These are phyloP conservation scores for Cirrhinus molitorella DNA, from an alignment of 2,797 vertebrate species.

Conservation along the genomic window DNA sequence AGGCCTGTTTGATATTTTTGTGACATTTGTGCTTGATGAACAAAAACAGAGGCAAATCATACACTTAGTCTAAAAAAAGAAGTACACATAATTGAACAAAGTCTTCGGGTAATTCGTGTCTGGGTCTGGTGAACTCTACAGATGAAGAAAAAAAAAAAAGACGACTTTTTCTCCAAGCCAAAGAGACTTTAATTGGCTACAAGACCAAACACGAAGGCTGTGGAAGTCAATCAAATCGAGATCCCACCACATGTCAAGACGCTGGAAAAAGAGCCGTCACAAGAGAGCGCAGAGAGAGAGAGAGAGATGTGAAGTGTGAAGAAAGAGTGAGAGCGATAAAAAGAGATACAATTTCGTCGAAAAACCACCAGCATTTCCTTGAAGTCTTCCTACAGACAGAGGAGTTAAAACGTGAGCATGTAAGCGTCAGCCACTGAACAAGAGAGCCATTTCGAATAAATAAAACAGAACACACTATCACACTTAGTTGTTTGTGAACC, in stretches of 20 bases:
- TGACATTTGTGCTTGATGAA: not conserved
- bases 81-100: conserved; percentile 9
- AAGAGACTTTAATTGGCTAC: conserved; percentile 42
- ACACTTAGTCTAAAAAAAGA: not conserved
- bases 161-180: conserved; percentile 5
- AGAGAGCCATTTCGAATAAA: not conserved
- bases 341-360: conserved; percentile 33
- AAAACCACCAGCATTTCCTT: conserved; percentile 52
- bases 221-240: conserved; percentile 38
- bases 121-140: not conserved
- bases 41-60: not conserved
- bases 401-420: not conserved
- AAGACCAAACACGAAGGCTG: conserved; percentile 44
- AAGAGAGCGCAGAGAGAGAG: conserved; percentile 9
- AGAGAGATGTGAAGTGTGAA: conserved; percentile 9
- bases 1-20: not conserved
- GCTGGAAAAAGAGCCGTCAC: conserved; percentile 2
- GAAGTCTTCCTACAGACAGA: conserved; percentile 26
- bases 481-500: not conserved
- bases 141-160: not conserved
- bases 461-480: not conserved
- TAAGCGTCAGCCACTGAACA: not conserved
- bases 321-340: conserved; percentile 9
- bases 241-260: conserved; percentile 34
- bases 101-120: not conserved